Percentiles rank a stretch among this genome's conserved stretches.
These are phyloP conservation scores for Coccyzus lansbergi DNA, from an alignment of 2,797 vertebrate species.

Conservation along the genomic window DNA sequence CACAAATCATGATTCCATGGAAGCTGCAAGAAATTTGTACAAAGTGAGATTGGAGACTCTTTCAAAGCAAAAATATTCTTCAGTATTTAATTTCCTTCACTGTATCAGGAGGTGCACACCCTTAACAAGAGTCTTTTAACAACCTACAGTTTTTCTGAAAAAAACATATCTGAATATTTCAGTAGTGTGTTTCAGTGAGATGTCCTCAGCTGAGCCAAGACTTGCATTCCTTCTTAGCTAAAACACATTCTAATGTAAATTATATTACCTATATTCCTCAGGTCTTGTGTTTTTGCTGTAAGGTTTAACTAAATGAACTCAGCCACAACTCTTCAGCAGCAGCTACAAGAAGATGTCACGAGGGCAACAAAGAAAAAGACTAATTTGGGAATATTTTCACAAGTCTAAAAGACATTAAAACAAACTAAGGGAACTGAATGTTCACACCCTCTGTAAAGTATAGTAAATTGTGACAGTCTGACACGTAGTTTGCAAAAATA, in stretches of 20 bases:
- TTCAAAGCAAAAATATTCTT: neutral
- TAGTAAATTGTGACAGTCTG: neutral
- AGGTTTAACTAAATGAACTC: neutral
- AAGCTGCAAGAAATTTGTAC: neutral
- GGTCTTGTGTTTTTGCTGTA: neutral
- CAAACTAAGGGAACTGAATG: neutral
- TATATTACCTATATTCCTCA: neutral
- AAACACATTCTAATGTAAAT: neutral
- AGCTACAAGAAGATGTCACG: neutral
- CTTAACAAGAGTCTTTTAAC: neutral
- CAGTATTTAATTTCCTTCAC: neutral
- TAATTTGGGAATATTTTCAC: neutral
- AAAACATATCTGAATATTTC: neutral
- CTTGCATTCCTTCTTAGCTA: neutral
- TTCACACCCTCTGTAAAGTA: neutral
- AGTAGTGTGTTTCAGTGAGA: neutral
- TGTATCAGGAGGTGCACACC: rapidly evolving
- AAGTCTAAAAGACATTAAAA: neutral
- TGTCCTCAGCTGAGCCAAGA: rapidly evolving
- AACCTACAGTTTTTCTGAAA: neutral
- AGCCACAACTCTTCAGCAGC: neutral
- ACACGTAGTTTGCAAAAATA: neutral
- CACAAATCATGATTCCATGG: neutral
- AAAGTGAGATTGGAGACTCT: neutral
- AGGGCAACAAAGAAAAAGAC: neutral